Percentiles rank a stretch among this genome's conserved stretches.
Conservation (phyloP, 2,113 vertebrate genomes). For the Pangasianodon gigas region DNA sequence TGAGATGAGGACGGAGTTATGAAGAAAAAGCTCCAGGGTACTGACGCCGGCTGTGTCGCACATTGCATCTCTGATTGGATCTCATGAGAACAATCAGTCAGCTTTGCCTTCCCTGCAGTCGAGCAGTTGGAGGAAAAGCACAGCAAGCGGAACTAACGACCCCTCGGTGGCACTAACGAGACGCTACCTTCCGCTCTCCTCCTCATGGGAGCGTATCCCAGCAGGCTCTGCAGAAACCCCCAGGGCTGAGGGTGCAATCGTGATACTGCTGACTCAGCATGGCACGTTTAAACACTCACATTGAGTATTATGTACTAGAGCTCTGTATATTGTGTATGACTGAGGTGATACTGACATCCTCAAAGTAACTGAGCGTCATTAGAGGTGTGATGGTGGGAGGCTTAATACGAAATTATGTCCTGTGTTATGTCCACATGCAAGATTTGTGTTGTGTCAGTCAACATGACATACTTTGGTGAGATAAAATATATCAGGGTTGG, state of each 20-base stretch:
- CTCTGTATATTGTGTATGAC: background rate
- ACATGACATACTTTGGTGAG: background rate
- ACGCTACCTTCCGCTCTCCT: conserved; percentile 43
- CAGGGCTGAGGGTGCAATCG: background rate
- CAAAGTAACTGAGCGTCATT: background rate
- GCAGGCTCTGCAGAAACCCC: conserved; percentile 19
- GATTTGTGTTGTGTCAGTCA: background rate
- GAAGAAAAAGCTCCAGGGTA: conserved; percentile 26
- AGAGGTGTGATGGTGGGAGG: background rate
- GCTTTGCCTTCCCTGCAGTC: conserved; percentile 51
- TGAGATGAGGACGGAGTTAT: background rate
- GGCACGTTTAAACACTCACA: background rate
- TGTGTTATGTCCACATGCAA: background rate
- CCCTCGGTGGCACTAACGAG: conserved; percentile 55
- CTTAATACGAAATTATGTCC: background rate
- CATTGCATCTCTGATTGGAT: conserved; percentile 40
- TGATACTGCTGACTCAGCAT: conserved; percentile 24
- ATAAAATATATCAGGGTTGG: background rate
- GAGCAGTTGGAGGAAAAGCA: conserved; percentile 28
- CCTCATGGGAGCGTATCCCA: background rate
- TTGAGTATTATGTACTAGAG: background rate
- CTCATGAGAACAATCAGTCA: conserved; percentile 52
- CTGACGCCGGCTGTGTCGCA: conserved; percentile 20
- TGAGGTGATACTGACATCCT: background rate
- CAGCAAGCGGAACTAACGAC: conserved; percentile 28